Evolutionary conservation across 2,113 vertebrate species (phyloP), one percentile per base, ranked within the genome.

Genomic region (Sula dactylatra): DNA sequence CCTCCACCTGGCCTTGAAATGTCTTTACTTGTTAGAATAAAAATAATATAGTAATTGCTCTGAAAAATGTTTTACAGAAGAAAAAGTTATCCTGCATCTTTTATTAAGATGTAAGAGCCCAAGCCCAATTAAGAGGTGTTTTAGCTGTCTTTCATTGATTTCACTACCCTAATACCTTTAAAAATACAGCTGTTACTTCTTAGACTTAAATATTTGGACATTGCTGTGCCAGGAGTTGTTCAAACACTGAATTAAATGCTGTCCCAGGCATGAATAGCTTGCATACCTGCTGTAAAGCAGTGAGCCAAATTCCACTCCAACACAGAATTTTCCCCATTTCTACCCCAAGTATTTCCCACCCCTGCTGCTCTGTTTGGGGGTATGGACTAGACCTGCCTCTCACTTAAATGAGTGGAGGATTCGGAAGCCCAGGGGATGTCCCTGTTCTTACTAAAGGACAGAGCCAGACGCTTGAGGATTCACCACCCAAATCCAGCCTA

Each of bases 381-480:
- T 58, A 25, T 1, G 4, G 19, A 40, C 38, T 49, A 55, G 25
- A 67, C 8, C n/a, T 49, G 16, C 36, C 61, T 29, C 32, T 79
- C 38, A 25, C 6, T 34, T 45, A 56, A 76, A 84, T 7, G 67
- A 38, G 12, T 17, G 44, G 52, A 31, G 32, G 32, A 31, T 11
- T 38, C 5, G 1, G 55, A n/a, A 64, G 26, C 11, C 34, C 27
- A 14, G 16, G 5, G 29, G 9, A 56, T 80, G n/a, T 27, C 19
- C 10, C 17, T 54, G 4, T 4, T 2, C 24, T 58, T n/a, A n/a
- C 11, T n/a, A 50, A 76, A 83, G 19, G 62, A 52, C 19, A 87
- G 42, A 74, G 16, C 5, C 56, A 56, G 44, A 4, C 0, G 0
- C 42, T 9, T 59, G 1, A 5, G 18, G 25, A 47, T 62, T 65